Conservation (phyloP, 2,113 vertebrate species). For the Chloebia gouldiae region DNA sequence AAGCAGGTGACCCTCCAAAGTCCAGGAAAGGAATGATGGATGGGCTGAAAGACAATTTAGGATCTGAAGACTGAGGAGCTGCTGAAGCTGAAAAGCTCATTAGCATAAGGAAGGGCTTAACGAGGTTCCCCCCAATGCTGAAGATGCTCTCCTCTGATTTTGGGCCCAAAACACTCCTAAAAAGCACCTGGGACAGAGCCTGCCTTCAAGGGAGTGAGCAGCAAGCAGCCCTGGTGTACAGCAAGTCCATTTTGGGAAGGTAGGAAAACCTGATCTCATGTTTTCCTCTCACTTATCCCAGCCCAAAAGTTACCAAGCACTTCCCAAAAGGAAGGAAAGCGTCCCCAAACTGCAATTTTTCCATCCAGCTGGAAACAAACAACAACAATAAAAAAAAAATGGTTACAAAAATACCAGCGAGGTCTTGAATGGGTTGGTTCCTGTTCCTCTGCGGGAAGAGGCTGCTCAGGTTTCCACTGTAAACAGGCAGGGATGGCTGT, state of each 20-base stretch:
- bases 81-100: neutral
- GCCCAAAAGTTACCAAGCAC: neutral
- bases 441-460: neutral
- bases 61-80: neutral
- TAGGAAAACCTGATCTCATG: neutral
- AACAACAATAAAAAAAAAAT: neutral
- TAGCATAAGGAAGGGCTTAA: neutral
- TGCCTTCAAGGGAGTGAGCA: neutral
- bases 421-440: neutral
- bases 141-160: neutral
- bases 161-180: neutral
- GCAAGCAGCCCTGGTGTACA: neutral
- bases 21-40: neutral
- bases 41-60: neutral
- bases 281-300: neutral
- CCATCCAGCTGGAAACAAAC: neutral
- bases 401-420: neutral
- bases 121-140: neutral
- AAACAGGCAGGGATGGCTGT: neutral
- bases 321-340: conserved; percentile 16
- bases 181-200: accelerated
- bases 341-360: neutral
- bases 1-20: neutral
- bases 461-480: neutral
- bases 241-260: neutral